phyloP scores from a whole-genome alignment of 2,113 vertebrate genomes.

The Casuarius casuarius region DNA sequence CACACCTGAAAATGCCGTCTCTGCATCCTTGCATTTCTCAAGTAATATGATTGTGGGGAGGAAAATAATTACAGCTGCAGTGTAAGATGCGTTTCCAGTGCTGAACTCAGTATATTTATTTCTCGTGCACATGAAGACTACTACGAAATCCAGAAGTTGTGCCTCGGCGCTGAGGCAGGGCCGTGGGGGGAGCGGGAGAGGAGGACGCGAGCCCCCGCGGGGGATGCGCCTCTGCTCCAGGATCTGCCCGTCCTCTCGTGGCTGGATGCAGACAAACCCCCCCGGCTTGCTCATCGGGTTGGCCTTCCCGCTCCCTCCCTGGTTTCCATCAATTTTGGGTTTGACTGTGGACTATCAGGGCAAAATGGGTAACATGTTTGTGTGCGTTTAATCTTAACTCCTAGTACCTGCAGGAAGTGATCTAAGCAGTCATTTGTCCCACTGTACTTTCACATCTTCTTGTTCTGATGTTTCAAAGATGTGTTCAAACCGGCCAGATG shows the following conservation, averaged over 20 bases:
- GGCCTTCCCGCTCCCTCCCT: background rate
- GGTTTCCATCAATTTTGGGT: background rate
- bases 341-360: background rate
- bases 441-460: fast-evolving
- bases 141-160: background rate
- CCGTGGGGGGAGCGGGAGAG: too few relatives aligned
- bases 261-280: too few relatives aligned
- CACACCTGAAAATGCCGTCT: background rate
- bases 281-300: too few relatives aligned
- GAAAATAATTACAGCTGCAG: background rate
- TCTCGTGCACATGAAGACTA: too few relatives aligned
- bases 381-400: too few relatives aligned
- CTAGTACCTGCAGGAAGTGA: too few relatives aligned
- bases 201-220: too few relatives aligned
- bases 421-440: background rate
- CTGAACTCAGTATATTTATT: fast-evolving
- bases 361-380: background rate
- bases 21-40: fast-evolving
- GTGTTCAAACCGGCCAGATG: fast-evolving
- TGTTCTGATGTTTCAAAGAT: background rate
- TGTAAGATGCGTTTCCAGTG: fast-evolving
- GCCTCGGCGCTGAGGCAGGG: too few relatives aligned
- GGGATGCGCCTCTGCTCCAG: too few relatives aligned
- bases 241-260: too few relatives aligned
- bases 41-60: fast-evolving